These are phyloP conservation scores for Rafetus swinhoei DNA, from an alignment of 2,113 vertebrate genomes.

Conservation along the genomic window DNA sequence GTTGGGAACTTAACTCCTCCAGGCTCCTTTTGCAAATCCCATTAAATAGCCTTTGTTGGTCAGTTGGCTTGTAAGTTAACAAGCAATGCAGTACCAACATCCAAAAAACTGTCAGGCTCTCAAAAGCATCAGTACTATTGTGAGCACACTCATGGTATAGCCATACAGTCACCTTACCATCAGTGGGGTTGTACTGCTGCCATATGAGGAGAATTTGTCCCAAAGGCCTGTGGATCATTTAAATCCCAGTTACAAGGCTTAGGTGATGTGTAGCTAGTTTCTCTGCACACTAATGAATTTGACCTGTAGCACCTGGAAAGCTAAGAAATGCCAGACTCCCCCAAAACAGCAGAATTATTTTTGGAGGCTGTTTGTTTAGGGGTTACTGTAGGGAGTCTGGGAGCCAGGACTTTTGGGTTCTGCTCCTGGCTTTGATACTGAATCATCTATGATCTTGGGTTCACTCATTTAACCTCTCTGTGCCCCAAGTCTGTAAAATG, in stretches of 20 bases:
- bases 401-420: neutral
- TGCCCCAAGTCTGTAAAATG: neutral
- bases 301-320: neutral
- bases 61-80: neutral
- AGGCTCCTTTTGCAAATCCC: neutral
- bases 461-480: neutral
- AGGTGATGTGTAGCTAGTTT: neutral
- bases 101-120: neutral
- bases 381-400: neutral
- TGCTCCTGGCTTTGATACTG: neutral
- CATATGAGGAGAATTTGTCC: neutral
- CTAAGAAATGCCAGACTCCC: neutral
- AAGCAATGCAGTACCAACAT: neutral
- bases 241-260: neutral
- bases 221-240: neutral
- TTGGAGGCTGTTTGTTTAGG: neutral
- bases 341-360: neutral
- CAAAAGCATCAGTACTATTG: fast-evolving
- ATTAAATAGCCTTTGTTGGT: neutral
- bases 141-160: fast-evolving
- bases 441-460: neutral
- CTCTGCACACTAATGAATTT: neutral
- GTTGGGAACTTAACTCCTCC: neutral
- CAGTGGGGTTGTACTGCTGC: neutral
- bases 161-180: fast-evolving